Conservation (phyloP, 2,888 invertebrate genomes). For the Troglohyphantes excavatus region DNA sequence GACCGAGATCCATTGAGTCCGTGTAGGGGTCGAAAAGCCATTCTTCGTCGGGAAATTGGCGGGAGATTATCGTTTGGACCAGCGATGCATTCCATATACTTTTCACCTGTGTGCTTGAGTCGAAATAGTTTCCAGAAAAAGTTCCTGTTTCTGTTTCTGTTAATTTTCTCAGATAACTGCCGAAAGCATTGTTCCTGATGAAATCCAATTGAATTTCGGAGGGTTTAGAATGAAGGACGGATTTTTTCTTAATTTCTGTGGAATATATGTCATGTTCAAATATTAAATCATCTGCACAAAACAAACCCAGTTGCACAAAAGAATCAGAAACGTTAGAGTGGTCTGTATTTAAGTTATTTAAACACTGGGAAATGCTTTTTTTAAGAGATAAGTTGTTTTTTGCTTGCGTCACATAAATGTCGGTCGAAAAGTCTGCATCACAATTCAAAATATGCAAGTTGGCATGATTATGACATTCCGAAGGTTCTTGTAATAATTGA, state of each 20-base stretch:
- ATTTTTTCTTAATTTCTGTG: background rate
- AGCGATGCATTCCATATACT: constrained; percentile 3
- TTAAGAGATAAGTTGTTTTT: background rate
- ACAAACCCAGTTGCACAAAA: background rate
- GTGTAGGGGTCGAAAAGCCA: background rate
- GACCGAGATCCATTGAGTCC: background rate
- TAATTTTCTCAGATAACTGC: constrained; percentile 1
- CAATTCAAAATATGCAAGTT: background rate
- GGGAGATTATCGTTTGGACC: constrained; percentile 4
- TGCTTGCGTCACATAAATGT: background rate
- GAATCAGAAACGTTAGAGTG: background rate
- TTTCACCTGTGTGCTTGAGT: background rate
- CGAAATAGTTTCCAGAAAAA: background rate
- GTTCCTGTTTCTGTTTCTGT: background rate
- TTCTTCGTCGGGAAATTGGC: background rate
- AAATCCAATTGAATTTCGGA: background rate
- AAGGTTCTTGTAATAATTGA: background rate
- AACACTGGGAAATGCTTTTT: background rate
- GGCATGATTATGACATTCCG: background rate
- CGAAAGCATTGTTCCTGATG: background rate
- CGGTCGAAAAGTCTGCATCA: background rate
- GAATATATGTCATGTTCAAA: background rate
- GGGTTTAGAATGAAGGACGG: background rate
- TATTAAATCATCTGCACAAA: background rate
- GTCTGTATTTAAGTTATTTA: background rate